phyloP scores from a whole-genome alignment of 1,140 invertebrate species.

The Nasonia longicornis region DNA sequence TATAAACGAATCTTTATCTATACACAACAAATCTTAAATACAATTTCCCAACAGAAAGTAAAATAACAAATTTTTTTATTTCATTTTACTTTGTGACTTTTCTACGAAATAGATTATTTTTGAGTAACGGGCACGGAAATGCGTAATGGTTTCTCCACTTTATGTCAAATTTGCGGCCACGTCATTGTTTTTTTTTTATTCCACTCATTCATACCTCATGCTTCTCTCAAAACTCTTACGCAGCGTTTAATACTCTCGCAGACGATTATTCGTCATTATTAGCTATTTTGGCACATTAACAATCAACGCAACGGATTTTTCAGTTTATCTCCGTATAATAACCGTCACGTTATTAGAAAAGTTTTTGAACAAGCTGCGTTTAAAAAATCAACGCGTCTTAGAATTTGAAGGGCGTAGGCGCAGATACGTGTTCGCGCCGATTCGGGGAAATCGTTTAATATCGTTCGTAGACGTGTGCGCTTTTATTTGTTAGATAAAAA shows the following conservation, averaged over 20 bases:
- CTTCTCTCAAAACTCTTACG: neutral
- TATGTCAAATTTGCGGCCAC: neutral
- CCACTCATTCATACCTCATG: conserved; percentile 5
- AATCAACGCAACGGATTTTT: conserved; percentile 35
- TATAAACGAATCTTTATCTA: neutral
- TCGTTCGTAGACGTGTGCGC: conserved; percentile 29
- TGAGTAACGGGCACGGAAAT: conserved; percentile 34
- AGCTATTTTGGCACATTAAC: conserved; percentile 44
- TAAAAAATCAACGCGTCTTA: conserved; percentile 39
- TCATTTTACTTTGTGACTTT: neutral
- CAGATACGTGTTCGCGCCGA: conserved; percentile 13
- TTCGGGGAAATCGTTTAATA: conserved; percentile 15
- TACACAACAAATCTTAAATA: conserved; percentile 21
- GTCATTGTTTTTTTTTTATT: neutral
- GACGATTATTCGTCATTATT: conserved; percentile 28
- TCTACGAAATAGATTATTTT: conserved; percentile 18
- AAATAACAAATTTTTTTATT: conserved; percentile 18
- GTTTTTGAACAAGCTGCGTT: conserved; percentile 35
- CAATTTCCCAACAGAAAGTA: neutral
- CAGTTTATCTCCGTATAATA: conserved; percentile 16
- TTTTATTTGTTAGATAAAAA: conserved; percentile 24
- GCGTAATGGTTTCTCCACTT: neutral
- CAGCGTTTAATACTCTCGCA: neutral
- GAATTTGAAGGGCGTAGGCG: neutral
- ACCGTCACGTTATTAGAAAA: conserved; percentile 31